Evolutionary conservation across 2,888 invertebrate genomes (phyloP).

Genomic region (Philhelius pedissequus): DNA sequence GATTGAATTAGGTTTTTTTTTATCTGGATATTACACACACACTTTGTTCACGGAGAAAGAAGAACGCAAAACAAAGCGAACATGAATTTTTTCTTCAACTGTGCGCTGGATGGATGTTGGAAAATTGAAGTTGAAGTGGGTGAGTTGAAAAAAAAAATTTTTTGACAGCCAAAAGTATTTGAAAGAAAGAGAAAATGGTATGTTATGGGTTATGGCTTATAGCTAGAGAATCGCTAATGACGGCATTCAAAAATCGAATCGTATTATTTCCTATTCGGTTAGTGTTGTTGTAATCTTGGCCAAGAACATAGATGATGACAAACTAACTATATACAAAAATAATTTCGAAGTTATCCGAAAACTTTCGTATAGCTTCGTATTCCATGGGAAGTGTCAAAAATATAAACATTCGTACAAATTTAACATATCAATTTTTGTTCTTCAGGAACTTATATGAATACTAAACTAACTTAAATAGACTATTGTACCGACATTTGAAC

Average conservation of each 20-base stretch:
- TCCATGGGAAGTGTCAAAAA: no score
- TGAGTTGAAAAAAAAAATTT: constrained; percentile 18
- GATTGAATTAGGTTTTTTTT: not conserved
- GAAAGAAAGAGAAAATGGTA: constrained; percentile 2
- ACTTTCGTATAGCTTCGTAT: no score
- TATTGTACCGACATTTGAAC: no score
- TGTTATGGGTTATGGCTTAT: constrained; percentile 5
- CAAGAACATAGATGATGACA: no score
- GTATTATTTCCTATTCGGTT: no score
- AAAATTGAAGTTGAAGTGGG: constrained; percentile 58
- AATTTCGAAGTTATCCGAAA: no score
- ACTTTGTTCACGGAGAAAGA: constrained; percentile 13
- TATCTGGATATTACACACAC: not conserved
- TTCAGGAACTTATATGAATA: no score
- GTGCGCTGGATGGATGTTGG: constrained; percentile 38
- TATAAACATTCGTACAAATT: no score
- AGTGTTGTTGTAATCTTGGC: no score
- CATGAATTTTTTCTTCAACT: constrained; percentile 49
- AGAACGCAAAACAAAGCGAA: constrained; percentile 58
- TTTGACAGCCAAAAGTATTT: constrained; percentile 43
- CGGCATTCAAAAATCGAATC: constrained; percentile 26
- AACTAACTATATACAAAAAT: no score
- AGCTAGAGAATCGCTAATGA: constrained; percentile 2
- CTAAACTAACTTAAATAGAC: no score
- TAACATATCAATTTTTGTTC: no score